Conservation (phyloP, 2,113 vertebrate genomes). For the Pedionomus torquatus region DNA sequence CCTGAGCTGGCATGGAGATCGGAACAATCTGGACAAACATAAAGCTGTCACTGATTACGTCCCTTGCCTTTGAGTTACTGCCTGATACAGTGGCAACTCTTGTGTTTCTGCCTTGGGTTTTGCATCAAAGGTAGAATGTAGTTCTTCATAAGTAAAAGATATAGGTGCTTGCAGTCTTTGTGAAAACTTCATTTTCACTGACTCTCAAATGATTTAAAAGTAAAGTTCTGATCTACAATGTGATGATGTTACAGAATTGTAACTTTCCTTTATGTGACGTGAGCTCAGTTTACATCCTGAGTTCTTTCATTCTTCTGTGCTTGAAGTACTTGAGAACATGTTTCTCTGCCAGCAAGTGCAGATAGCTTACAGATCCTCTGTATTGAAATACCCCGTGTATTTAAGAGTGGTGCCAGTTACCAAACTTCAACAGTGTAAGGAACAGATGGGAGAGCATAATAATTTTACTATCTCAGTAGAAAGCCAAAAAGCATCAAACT, state of each 20-base stretch:
- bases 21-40: neutral
- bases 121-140: neutral
- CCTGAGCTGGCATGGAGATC: neutral
- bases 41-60: neutral
- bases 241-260: neutral
- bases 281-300: neutral
- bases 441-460: slow-evolving; percentile 59
- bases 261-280: neutral
- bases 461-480: neutral
- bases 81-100: neutral
- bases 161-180: neutral
- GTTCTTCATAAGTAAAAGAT: neutral
- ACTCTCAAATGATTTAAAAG: neutral
- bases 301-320: neutral
- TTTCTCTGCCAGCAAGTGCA: neutral
- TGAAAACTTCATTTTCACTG: neutral
- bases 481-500: slow-evolving; percentile 58
- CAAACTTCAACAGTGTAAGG: slow-evolving; percentile 26
- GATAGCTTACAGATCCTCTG: neutral
- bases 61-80: neutral
- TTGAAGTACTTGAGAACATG: slow-evolving; percentile 16
- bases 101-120: neutral
- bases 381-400: slow-evolving; percentile 17
- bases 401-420: slow-evolving; percentile 18
- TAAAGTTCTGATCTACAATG: neutral